Conservation (phyloP, 2,797 vertebrate species). For the Rhabdomys pumilio region DNA sequence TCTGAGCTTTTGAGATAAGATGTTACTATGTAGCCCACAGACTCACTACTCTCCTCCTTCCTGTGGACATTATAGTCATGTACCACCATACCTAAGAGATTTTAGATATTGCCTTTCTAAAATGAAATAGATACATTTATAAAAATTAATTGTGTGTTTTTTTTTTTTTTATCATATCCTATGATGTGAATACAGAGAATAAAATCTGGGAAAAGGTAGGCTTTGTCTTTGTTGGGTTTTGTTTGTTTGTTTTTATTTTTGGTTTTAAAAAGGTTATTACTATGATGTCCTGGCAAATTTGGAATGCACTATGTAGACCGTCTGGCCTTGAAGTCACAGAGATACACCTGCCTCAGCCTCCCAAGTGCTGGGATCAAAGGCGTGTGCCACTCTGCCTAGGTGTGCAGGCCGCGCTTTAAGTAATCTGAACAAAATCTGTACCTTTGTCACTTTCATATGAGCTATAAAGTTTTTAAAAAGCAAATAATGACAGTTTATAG, state of each 20-base stretch:
- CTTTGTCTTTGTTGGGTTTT: not conserved
- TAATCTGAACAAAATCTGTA: not conserved
- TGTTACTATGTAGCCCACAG: not conserved
- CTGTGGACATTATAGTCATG: not conserved
- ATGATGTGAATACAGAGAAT: conserved; percentile 39
- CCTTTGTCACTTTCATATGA: not conserved
- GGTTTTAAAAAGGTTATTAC: not conserved
- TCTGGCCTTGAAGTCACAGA: not conserved
- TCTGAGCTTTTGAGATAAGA: not conserved
- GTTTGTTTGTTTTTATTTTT: not conserved
- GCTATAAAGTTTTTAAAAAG: not conserved
- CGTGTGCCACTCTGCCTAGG: not conserved
- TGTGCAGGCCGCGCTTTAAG: conserved; percentile 8
- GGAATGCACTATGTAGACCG: not conserved
- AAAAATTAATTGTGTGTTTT: not conserved
- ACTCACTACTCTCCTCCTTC: not conserved
- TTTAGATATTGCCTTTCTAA: conserved; percentile 44
- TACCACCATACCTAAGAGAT: not conserved
- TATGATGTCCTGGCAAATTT: not conserved
- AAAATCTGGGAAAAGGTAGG: not conserved
- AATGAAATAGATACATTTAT: not conserved
- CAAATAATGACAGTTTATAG: not conserved
- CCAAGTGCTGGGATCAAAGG: not conserved
- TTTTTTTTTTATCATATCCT: not conserved
- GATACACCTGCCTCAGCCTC: not conserved